These are phyloP conservation scores for Drosophila ananassae DNA, from an alignment of 1,140 invertebrate genomes.

Conservation along the genomic window DNA sequence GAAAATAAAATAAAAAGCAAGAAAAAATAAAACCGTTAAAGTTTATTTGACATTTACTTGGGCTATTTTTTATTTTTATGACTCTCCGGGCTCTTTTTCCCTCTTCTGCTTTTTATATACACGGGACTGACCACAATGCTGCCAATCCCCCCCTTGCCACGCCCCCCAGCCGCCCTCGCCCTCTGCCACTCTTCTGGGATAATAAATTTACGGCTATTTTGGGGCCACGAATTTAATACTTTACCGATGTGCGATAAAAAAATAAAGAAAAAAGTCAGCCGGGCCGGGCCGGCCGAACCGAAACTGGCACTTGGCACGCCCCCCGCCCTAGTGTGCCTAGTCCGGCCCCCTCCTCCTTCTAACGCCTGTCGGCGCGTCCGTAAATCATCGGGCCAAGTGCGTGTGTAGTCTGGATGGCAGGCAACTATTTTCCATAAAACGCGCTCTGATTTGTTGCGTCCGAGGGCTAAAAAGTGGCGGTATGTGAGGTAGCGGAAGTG, in stretches of 20 bases:
- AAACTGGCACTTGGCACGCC: constrained; percentile 12
- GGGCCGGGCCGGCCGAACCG: constrained; percentile 1
- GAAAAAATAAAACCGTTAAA: constrained; percentile 75
- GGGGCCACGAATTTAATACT: constrained; percentile 61
- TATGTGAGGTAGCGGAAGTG: constrained; percentile 49
- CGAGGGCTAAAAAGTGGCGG: background rate
- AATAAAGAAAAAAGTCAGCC: constrained; percentile 9
- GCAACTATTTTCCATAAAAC: constrained; percentile 74
- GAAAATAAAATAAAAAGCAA: constrained; percentile 41
- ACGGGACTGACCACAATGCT: constrained; percentile 41
- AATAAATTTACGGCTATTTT: constrained; percentile 68
- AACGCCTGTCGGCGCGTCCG: constrained; percentile 67
- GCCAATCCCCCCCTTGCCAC: background rate
- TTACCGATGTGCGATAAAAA: constrained; percentile 51
- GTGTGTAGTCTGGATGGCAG: constrained; percentile 33
- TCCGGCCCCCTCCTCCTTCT: constrained; percentile 28
- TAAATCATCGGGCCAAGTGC: constrained; percentile 73
- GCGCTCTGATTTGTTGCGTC: constrained; percentile 55
- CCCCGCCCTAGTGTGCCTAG: background rate
- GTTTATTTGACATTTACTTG: constrained; percentile 83
- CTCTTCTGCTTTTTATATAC: constrained; percentile 12
- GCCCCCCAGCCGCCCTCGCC: constrained; percentile 9
- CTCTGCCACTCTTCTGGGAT: constrained; percentile 42
- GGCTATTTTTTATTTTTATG: constrained; percentile 83
- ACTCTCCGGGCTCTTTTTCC: constrained; percentile 64